Base-by-base conservation (phyloP, 2,113 vertebrate genomes). In the Podarcis raffonei region DNA sequence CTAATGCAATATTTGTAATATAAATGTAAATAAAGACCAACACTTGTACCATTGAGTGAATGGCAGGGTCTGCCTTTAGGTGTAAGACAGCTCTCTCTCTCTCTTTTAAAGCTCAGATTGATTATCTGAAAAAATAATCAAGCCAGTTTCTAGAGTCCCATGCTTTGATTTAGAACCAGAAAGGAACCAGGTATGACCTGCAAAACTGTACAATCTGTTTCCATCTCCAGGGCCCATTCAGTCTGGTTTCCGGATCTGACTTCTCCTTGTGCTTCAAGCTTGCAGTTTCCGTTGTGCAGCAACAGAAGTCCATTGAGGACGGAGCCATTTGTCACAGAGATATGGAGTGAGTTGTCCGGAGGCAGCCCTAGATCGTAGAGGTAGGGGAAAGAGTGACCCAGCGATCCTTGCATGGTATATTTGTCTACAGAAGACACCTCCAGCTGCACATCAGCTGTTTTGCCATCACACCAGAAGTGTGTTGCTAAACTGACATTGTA, bases 211-310 rank as follows among this genome's bases (percentile, higher is more conserved):
- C 97, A 98, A 3, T 93, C 90, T 3, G 95, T 82, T 91, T 97
- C 96, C 15, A 96, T 76, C 90, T 95, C 92, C 96, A 97, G 95
- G 0, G 94, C 92, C 97, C 97, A 97, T 22, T 88, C 92, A 69
- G 91, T 86, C 85, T 83, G 94, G 81, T 94, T 94, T 78, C 84
- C 91, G 75, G 78, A 1, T 15, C 2, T 81, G 69, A 89, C 35
- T 72, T 95, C 92, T 74, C 94, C 95, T 30, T 84, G 93, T 32
- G 96, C 96, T 87, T 90, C 94, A 42, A 98, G 81, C 16, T 9
- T 95, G 94, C 97, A 98, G 0, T 86, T 92, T 42, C 97, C 98
- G 66, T 93, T 90, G 90, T 94, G 97, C 87, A 98, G 90, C 77
- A 95, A 71, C 74, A 98, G 66, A 37, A 86, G 57, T 3, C 95